Conservation (phyloP, 1,140 invertebrate genomes). For the Tetragonula clypearis region DNA sequence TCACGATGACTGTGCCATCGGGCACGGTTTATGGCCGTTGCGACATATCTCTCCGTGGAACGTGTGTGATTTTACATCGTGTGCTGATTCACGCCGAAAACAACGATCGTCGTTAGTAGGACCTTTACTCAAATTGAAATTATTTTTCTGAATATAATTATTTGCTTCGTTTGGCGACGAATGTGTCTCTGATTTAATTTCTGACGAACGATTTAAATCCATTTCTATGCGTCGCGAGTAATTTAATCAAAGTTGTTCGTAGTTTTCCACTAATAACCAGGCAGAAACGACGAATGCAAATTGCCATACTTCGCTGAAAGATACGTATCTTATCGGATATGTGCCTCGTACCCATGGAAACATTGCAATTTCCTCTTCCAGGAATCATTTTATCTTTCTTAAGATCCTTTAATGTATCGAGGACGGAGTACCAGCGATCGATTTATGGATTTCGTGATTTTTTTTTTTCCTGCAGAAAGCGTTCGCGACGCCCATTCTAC, state of each 20-base stretch:
- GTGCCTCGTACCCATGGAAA: not conserved
- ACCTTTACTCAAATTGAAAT: no score
- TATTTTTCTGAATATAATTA: no score
- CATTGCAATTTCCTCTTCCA: not conserved
- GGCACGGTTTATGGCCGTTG: conserved; percentile 40
- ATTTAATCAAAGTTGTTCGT: not conserved
- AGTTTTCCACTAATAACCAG: not conserved
- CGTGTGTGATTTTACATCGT: conserved; percentile 53
- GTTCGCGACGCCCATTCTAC: no score
- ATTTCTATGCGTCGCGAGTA: not conserved
- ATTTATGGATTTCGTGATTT: not conserved
- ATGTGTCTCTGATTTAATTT: not conserved
- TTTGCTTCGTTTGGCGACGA: no score
- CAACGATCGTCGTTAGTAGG: no score
- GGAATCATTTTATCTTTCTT: not conserved
- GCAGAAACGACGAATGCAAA: not conserved
- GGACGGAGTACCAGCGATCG: not conserved
- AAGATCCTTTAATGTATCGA: conserved; percentile 38
- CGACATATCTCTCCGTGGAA: conserved; percentile 47
- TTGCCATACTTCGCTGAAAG: not conserved
- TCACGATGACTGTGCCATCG: conserved; percentile 61
- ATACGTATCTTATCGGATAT: not conserved
- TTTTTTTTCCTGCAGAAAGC: not conserved
- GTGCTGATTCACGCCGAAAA: conserved; percentile 12
- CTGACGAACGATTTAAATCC: not conserved